Evolutionary conservation across 2,888 invertebrate genomes (phyloP).

Genomic region (Matsumyia berberina): DNA sequence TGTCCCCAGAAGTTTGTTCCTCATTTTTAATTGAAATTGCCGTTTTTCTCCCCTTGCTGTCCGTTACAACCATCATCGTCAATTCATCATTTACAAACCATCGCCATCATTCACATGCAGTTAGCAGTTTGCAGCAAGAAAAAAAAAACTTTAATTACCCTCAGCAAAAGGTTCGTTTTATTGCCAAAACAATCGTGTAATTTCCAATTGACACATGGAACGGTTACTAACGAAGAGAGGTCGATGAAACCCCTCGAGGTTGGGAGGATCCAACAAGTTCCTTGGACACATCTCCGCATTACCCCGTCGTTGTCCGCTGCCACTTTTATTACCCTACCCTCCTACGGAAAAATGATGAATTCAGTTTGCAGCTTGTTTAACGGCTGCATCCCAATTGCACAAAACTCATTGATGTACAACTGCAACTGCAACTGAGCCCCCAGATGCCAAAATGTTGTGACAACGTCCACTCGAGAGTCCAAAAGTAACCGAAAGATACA

Average conservation of each 20-base stretch:
- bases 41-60: neutral
- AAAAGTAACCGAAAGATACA: conserved; percentile 49
- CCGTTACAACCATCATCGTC: conserved; percentile 5
- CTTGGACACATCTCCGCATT: conserved; percentile 7
- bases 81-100: conserved; percentile 25
- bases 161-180: neutral
- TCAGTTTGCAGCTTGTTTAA: conserved; percentile 59
- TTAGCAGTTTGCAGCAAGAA: too few species aligned
- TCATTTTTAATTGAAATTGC: neutral
- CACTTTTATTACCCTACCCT: conserved; percentile 12
- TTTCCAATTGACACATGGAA: conserved; percentile 40
- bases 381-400: conserved; percentile 62
- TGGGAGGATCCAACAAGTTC: conserved; percentile 32
- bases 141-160: conserved; percentile 38
- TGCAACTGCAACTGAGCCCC: conserved; percentile 34
- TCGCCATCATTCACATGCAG: conserved; percentile 28
- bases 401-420: conserved; percentile 30
- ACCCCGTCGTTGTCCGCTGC: too few species aligned
- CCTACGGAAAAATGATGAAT: neutral
- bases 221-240: neutral
- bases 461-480: conserved; percentile 37
- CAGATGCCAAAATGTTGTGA: conserved; percentile 73
- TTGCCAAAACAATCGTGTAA: conserved; percentile 26
- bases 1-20: neutral
- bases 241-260: conserved; percentile 13